A percentile compares a stretch with the other conserved stretches of the same genome.
Conservation (phyloP, 1,140 invertebrate genomes). For the Acyrthosiphon pisum region DNA sequence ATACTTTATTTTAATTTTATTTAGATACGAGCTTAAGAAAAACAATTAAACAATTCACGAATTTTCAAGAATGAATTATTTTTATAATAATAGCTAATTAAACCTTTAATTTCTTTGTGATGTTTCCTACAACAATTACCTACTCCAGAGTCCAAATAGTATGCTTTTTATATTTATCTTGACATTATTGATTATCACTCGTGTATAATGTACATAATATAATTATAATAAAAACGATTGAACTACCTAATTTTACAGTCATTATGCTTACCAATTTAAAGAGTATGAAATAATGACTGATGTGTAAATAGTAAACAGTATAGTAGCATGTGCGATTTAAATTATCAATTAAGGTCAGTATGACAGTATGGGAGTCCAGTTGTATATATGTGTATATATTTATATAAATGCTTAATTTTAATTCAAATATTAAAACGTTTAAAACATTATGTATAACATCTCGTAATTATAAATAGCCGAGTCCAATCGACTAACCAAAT, state of each 20-base stretch:
- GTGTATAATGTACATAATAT: background rate
- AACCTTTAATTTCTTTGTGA: background rate
- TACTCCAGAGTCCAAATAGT: background rate
- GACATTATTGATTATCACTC: background rate
- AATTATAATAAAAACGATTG: background rate
- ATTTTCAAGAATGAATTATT: background rate
- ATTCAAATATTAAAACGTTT: slow-evolving; percentile 13
- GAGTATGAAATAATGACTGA: background rate
- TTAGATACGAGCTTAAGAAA: background rate
- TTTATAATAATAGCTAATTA: background rate
- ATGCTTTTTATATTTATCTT: background rate
- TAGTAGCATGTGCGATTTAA: background rate
- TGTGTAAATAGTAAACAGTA: background rate
- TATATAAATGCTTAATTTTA: background rate
- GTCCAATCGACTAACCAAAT: background rate
- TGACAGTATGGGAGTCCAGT: background rate
- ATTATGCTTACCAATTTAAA: background rate
- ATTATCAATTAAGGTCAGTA: slow-evolving; percentile 15
- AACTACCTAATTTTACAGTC: background rate
- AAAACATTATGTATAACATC: background rate
- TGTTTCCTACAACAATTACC: background rate
- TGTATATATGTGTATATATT: background rate
- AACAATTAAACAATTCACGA: background rate
- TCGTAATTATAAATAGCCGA: background rate
- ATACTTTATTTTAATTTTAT: background rate